phyloP scores from a whole-genome alignment of 2,113 vertebrate genomes.

The Poicephalus meyeri region DNA sequence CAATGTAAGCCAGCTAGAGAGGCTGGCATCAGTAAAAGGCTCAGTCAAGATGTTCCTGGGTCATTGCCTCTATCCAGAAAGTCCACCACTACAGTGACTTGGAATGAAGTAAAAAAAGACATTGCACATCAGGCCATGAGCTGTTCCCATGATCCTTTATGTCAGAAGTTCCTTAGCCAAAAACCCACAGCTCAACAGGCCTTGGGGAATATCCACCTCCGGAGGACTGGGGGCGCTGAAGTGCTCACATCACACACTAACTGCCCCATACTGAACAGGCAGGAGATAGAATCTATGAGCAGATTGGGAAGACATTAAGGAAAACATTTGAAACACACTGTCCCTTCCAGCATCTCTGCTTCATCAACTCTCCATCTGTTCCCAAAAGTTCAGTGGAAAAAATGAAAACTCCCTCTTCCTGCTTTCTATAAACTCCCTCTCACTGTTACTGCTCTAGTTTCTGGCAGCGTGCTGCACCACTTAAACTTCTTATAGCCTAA shows the following conservation, averaged over 20 bases:
- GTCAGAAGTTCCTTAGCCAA: background rate
- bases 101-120: slow-evolving; percentile 10
- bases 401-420: slow-evolving; percentile 2
- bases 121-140: background rate
- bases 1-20: background rate
- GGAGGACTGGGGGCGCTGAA: background rate
- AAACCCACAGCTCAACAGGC: background rate
- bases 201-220: background rate
- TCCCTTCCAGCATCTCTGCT: slow-evolving; percentile 46
- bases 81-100: background rate
- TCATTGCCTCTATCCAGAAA: background rate
- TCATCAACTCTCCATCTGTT: slow-evolving; percentile 52
- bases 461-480: background rate
- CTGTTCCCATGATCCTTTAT: background rate
- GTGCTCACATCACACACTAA: background rate
- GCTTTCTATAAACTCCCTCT: background rate
- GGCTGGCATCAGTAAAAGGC: background rate
- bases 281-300: background rate
- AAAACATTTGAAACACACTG: slow-evolving; percentile 30
- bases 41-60: background rate
- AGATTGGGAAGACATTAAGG: slow-evolving; percentile 43
- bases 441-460: background rate
- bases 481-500: background rate
- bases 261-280: background rate
- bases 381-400: slow-evolving; percentile 11